phyloP scores from a whole-genome alignment of 2,113 vertebrate genomes.

The Baryphthengus martii region DNA sequence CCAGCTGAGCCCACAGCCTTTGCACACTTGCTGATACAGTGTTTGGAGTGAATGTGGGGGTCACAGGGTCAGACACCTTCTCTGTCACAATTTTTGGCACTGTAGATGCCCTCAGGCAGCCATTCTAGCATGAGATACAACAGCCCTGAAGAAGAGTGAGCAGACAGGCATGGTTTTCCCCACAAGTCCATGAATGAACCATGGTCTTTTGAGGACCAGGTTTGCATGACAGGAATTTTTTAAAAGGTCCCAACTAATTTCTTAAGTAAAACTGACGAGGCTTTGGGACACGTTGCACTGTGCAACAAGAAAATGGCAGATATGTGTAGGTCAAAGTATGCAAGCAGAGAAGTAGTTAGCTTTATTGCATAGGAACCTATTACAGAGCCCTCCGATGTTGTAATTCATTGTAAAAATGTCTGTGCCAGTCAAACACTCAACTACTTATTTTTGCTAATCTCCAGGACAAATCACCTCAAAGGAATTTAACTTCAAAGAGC shows the following conservation, averaged over 20 bases:
- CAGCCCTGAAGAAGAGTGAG: background rate
- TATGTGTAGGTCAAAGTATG: background rate
- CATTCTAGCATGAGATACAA: background rate
- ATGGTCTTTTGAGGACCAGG: background rate
- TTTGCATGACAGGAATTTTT: background rate
- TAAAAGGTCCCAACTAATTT: background rate
- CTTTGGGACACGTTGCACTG: background rate
- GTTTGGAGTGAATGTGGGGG: background rate
- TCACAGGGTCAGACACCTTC: background rate
- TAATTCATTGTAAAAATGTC: background rate
- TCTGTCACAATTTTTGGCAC: background rate
- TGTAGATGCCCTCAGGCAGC: background rate
- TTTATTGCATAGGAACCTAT: background rate
- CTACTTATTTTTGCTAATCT: slow-evolving; percentile 25
- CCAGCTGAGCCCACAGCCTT: background rate
- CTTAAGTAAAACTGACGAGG: background rate
- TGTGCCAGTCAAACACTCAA: background rate
- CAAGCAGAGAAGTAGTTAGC: background rate
- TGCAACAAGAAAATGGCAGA: background rate
- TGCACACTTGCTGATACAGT: background rate
- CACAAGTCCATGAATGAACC: background rate
- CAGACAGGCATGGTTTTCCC: background rate
- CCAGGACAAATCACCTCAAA: slow-evolving; percentile 10
- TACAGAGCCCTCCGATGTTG: background rate
- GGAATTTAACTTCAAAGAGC: slow-evolving; percentile 31